phyloP scores from a whole-genome alignment of 2,888 invertebrate genomes.

The Acheta domesticus region DNA sequence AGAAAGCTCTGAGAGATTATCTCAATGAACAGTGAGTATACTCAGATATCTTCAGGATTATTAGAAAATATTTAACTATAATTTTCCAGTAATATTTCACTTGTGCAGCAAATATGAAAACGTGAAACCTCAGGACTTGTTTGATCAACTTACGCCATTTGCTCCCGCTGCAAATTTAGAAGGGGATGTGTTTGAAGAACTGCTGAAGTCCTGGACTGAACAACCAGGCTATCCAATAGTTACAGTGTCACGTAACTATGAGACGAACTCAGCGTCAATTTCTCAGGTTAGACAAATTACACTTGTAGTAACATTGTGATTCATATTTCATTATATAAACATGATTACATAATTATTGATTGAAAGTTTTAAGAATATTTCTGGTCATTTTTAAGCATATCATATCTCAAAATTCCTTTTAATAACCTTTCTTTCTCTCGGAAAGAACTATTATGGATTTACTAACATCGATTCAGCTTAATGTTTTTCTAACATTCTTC shows the following conservation, averaged over 20 bases:
- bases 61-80: too few species aligned
- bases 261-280: background rate
- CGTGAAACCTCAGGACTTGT: background rate
- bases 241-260: slow-evolving; percentile 20
- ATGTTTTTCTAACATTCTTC: too few species aligned
- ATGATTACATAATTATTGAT: too few species aligned
- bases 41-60: background rate
- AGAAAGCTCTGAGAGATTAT: slow-evolving; percentile 43
- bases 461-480: too few species aligned
- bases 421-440: too few species aligned
- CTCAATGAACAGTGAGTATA: background rate
- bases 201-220: slow-evolving; percentile 21
- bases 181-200: background rate
- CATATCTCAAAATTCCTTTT: too few species aligned
- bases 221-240: slow-evolving; percentile 27
- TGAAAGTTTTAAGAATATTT: too few species aligned
- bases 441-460: too few species aligned
- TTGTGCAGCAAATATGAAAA: slow-evolving; percentile 29
- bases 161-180: background rate
- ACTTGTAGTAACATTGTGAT: too few species aligned
- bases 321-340: too few species aligned
- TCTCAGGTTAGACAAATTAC: background rate
- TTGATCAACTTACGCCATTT: slow-evolving; percentile 40
- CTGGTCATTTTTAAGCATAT: too few species aligned
- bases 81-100: too few species aligned